Conservation (phyloP, 2,888 invertebrate genomes). For the Nymphalis c-album region DNA sequence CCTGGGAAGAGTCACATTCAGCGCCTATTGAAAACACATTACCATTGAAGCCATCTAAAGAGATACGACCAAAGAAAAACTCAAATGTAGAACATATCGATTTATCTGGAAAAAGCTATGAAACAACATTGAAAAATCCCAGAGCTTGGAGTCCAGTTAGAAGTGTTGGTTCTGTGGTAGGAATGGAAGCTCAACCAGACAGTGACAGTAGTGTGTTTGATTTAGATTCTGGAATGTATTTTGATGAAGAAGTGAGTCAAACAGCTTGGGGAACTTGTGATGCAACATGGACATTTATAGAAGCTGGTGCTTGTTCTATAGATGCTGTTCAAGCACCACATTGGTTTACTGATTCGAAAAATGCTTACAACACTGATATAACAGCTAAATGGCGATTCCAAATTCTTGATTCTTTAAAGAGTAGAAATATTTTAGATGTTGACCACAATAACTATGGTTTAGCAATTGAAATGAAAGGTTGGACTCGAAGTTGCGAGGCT, state of each 20-base stretch:
- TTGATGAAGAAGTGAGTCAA: slow-evolving; percentile 88
- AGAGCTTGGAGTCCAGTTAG: slow-evolving; percentile 94
- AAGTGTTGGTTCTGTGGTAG: slow-evolving; percentile 91
- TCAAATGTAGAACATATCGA: slow-evolving; percentile 72
- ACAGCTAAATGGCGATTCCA: slow-evolving; percentile 88
- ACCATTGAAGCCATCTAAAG: slow-evolving; percentile 75
- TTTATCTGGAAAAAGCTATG: slow-evolving; percentile 85
- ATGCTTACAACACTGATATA: slow-evolving; percentile 83
- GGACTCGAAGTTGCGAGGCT: slow-evolving; percentile 92
- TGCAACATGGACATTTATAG: slow-evolving; percentile 90
- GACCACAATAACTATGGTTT: slow-evolving; percentile 85
- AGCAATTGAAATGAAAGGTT: slow-evolving; percentile 92
- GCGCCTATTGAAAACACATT: slow-evolving; percentile 87
- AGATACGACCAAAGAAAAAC: slow-evolving; percentile 60
- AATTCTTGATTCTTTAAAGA: slow-evolving; percentile 86
- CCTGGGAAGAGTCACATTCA: slow-evolving; percentile 88
- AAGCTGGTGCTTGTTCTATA: slow-evolving; percentile 89
- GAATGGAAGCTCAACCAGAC: slow-evolving; percentile 92
- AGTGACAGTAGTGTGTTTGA: slow-evolving; percentile 91
- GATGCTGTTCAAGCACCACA: slow-evolving; percentile 88
- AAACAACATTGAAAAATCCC: slow-evolving; percentile 88
- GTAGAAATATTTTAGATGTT: slow-evolving; percentile 75
- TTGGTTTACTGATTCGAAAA: slow-evolving; percentile 86
- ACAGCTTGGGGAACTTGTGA: slow-evolving; percentile 91
- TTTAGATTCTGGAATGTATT: slow-evolving; percentile 90